These are phyloP conservation scores for Amphiura filiformis DNA, from an alignment of 35 echinoderm and acorn worm species.

Conservation along the genomic window DNA sequence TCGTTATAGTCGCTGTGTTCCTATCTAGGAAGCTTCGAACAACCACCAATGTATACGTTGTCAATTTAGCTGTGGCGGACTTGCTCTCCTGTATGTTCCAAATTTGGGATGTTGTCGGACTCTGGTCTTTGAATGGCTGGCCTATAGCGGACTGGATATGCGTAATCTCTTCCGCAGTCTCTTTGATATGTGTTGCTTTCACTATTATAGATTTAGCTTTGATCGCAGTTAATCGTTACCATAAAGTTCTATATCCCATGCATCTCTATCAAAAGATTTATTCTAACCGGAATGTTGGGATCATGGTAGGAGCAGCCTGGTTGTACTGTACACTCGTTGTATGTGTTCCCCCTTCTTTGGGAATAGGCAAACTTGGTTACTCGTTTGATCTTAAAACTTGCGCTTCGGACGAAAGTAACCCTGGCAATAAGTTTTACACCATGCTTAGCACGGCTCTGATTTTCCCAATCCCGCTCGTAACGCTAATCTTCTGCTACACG, in stretches of 20 bases:
- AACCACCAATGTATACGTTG: constrained; percentile 48
- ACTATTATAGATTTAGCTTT: constrained; percentile 57
- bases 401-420: constrained; percentile 26
- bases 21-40: constrained; percentile 66
- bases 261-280: constrained; percentile 21
- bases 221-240: constrained; percentile 72
- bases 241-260: constrained; percentile 36
- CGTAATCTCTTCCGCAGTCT: constrained; percentile 33
- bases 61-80: background rate
- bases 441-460: constrained; percentile 8
- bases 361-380: constrained; percentile 53
- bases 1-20: constrained; percentile 68
- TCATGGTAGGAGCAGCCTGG: constrained; percentile 41
- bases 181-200: constrained; percentile 39
- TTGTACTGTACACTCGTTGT: constrained; percentile 25
- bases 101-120: constrained; percentile 55
- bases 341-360: constrained; percentile 30
- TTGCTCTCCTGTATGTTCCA: constrained; percentile 19
- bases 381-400: constrained; percentile 44
- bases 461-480: constrained; percentile 12
- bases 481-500: constrained; percentile 27
- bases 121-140: constrained; percentile 45
- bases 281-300: constrained; percentile 5
- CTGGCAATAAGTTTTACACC: background rate
- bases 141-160: constrained; percentile 39